Evolutionary conservation across 2,888 invertebrate genomes (phyloP).

Genomic region (Balanococcus diminutus): DNA sequence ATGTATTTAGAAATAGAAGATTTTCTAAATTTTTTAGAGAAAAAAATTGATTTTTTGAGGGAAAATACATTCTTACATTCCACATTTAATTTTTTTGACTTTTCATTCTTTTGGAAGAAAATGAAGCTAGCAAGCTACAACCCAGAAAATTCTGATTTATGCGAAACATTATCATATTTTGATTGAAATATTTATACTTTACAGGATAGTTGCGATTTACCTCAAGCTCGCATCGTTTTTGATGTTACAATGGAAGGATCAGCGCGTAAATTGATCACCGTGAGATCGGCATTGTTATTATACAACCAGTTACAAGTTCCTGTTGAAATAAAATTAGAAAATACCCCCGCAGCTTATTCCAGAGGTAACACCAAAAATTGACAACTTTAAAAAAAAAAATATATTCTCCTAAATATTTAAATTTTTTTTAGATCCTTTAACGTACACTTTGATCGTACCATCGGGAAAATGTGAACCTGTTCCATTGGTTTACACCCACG

Average conservation of each 20-base stretch:
- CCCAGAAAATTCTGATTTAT: too few relatives aligned
- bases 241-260: conserved; percentile 91
- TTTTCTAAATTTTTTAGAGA: too few relatives aligned
- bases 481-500: conserved; percentile 77
- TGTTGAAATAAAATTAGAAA: conserved; percentile 75
- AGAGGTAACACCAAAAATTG: conserved; percentile 60
- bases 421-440: conserved; percentile 13
- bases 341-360: conserved; percentile 62
- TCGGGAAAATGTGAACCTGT: conserved; percentile 65
- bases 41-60: too few relatives aligned
- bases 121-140: too few relatives aligned
- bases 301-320: conserved; percentile 76
- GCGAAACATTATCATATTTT: too few relatives aligned
- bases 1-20: too few relatives aligned
- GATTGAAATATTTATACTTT: not conserved
- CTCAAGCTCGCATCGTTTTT: conserved; percentile 82
- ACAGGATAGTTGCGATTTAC: conserved; percentile 58
- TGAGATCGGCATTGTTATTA: conserved; percentile 86
- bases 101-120: too few relatives aligned
- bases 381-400: not conserved
- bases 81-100: too few relatives aligned
- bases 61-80: too few relatives aligned
- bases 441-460: conserved; percentile 20
- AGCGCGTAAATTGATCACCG: conserved; percentile 89
- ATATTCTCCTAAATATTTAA: not conserved